Percentiles rank a stretch among this genome's conserved stretches.
Conservation (phyloP, 1,140 invertebrate species). For the Pogonomyrmex barbatus region DNA sequence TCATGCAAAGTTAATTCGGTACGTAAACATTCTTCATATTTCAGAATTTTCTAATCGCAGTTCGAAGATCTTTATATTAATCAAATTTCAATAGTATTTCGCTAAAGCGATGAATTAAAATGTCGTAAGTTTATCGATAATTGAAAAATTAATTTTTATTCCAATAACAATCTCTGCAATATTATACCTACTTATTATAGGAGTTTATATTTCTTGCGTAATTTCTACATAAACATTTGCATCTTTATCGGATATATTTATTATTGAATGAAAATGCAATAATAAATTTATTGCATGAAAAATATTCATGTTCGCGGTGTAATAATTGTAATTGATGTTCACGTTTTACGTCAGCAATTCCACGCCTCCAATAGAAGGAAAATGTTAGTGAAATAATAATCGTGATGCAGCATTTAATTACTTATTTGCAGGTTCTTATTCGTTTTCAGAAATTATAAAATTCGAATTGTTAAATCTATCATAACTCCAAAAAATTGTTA, state of each 20-base stretch:
- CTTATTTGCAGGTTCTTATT: constrained; percentile 1
- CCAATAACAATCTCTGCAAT: not conserved
- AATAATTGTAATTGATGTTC: not conserved
- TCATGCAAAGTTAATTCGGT: constrained; percentile 13
- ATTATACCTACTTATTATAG: not conserved
- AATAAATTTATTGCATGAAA: not conserved
- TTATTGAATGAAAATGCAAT: too few species aligned
- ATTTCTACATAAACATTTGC: not conserved
- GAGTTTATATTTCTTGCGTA: not conserved
- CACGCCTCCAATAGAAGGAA: not conserved
- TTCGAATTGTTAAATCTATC: not conserved
- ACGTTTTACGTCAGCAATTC: not conserved
- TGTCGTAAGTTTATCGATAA: not conserved
- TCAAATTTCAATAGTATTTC: not conserved
- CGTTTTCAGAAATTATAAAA: not conserved
- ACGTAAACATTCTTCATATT: constrained; percentile 6
- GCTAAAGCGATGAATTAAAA: not conserved
- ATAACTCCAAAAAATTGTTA: not conserved
- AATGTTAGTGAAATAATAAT: not conserved
- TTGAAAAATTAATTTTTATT: not conserved
- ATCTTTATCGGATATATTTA: not conserved
- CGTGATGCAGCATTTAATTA: not conserved
- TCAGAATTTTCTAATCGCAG: not conserved
- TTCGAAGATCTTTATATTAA: not conserved
- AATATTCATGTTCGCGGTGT: not conserved